A percentile compares a stretch with the other conserved stretches of the same genome.
Evolutionary conservation across 2,113 vertebrate genomes (phyloP).

Genomic region (Hemicordylus capensis): DNA sequence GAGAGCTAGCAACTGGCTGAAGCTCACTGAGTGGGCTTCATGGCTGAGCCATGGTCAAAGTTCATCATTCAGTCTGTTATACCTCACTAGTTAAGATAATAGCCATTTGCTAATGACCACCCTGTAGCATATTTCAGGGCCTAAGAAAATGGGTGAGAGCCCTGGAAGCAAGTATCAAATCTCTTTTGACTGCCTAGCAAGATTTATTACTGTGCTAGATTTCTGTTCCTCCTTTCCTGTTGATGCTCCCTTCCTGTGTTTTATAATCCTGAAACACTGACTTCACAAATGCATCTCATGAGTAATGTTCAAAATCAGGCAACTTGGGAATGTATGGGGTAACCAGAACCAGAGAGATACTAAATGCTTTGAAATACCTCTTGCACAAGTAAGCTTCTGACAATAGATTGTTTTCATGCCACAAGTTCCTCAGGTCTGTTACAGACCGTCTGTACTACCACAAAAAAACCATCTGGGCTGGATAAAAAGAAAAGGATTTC

Average conservation of each 20-base stretch:
- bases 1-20: background rate
- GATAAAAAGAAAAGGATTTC: background rate
- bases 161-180: constrained; percentile 30
- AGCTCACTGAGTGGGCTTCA: background rate
- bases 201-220: constrained; percentile 31
- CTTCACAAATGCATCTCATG: constrained; percentile 5
- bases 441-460: background rate
- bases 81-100: background rate
- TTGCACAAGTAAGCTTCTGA: background rate
- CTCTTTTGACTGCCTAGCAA: constrained; percentile 16
- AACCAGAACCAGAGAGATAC: constrained; percentile 11
- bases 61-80: background rate
- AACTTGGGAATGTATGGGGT: constrained; percentile 9
- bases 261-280: constrained; percentile 44
- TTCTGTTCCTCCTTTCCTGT: constrained; percentile 35
- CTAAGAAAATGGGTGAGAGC: background rate
- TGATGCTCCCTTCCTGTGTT: constrained; percentile 29
- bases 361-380: constrained; percentile 30
- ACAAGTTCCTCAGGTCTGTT: background rate
- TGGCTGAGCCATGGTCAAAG: background rate
- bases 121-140: background rate
- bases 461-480: background rate
- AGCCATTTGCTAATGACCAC: constrained; percentile 16
- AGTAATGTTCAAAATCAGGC: constrained; percentile 18
- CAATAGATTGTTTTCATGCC: constrained; percentile 8